Conservation (phyloP, 2,797 vertebrate genomes). For the Tympanoctomys barrerae region DNA sequence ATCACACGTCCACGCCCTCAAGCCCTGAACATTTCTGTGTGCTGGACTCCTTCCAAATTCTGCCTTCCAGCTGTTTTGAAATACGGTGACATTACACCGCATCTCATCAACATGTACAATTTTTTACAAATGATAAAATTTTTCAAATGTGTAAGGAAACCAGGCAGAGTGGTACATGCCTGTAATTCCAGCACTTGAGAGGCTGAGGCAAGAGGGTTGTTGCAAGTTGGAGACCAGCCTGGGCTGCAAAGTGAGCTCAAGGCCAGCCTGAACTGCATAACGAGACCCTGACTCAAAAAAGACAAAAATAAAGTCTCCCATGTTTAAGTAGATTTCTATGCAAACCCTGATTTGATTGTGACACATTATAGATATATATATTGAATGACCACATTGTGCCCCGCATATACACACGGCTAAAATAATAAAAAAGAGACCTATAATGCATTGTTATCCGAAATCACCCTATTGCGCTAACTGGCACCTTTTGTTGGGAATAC, state of each 20-base stretch:
- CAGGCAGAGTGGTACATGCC: too few species aligned
- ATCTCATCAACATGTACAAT: not conserved
- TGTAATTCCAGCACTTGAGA: too few species aligned
- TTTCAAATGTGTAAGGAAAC: not conserved
- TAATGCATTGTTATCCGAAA: accelerated
- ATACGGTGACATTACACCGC: not conserved
- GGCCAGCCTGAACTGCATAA: too few species aligned
- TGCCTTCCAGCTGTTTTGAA: not conserved
- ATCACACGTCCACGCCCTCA: not conserved
- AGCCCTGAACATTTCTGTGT: not conserved
- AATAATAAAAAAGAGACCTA: not conserved
- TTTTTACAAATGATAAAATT: not conserved
- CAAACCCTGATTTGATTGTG: not conserved
- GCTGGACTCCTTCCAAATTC: not conserved
- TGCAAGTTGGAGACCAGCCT: too few species aligned
- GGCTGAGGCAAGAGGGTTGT: too few species aligned
- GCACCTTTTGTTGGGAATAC: not conserved
- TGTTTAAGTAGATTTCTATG: not conserved
- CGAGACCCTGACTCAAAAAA: too few species aligned
- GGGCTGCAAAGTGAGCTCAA: too few species aligned
- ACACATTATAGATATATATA: accelerated
- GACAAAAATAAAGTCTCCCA: too few species aligned
- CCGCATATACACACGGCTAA: not conserved
- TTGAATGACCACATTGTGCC: not conserved
- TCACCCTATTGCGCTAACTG: not conserved